These are phyloP conservation scores for Phaonia tiefii DNA, from an alignment of 2,888 invertebrate species.

Conservation along the genomic window DNA sequence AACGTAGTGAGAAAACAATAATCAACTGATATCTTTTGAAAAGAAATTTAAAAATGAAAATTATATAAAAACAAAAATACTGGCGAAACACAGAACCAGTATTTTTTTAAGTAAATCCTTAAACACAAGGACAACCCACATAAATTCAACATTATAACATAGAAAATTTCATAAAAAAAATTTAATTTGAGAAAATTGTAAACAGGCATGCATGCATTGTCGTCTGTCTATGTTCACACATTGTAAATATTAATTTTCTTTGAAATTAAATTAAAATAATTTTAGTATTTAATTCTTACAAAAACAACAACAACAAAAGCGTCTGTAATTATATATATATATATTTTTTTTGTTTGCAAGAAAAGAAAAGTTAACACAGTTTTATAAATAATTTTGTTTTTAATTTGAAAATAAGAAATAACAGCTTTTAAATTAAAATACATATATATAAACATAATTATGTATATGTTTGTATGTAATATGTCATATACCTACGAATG, in stretches of 20 bases:
- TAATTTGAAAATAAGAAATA: constrained; percentile 39
- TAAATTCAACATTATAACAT: constrained; percentile 34
- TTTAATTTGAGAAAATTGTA: constrained; percentile 35
- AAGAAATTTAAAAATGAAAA: constrained; percentile 66
- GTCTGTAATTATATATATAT: constrained; percentile 46
- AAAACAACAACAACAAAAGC: constrained; percentile 49
- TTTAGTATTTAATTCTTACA: constrained; percentile 60
- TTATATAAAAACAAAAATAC: constrained; percentile 37
- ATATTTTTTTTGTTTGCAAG: constrained; percentile 29
- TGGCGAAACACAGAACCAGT: constrained; percentile 44
- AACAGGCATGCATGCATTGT: too few relatives aligned
- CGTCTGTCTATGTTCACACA: constrained; percentile 48
- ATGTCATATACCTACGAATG: background rate
- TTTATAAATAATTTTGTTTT: constrained; percentile 63
- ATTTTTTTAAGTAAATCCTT: constrained; percentile 45
- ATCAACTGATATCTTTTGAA: constrained; percentile 60
- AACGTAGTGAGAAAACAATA: constrained; percentile 67
- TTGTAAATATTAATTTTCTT: constrained; percentile 53
- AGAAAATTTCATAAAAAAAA: constrained; percentile 25
- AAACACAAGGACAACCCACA: constrained; percentile 27
- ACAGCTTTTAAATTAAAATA: constrained; percentile 26
- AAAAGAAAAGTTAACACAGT: constrained; percentile 42
- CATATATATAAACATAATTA: background rate
- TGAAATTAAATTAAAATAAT: constrained; percentile 56
- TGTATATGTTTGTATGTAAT: constrained; percentile 10